Evolutionary conservation across 2,888 invertebrate species (phyloP).

Genomic region (Tridacna crocea): DNA sequence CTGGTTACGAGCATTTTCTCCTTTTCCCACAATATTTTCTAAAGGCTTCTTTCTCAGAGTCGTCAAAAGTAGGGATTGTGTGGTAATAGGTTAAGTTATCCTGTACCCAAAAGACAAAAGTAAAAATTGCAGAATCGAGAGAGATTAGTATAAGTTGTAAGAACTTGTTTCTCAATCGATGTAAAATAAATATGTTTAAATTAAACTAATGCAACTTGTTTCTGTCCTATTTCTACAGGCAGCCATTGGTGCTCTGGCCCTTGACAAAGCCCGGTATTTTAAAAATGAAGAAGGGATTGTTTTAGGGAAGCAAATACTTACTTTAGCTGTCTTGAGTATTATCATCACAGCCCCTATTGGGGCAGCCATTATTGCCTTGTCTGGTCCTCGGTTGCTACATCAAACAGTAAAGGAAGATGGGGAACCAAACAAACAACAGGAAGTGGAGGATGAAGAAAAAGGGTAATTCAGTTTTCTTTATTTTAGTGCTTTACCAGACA

Average conservation of each 20-base stretch:
- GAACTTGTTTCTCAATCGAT: no score
- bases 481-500: background rate
- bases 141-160: no score
- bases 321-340: slow-evolving; percentile 81
- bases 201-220: no score
- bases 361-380: slow-evolving; percentile 78
- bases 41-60: no score
- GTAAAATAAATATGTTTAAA: no score
- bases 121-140: no score
- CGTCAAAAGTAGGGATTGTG: no score
- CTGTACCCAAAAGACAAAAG: no score
- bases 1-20: no score
- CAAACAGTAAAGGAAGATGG: slow-evolving; percentile 35
- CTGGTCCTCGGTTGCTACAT: slow-evolving; percentile 65
- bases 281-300: slow-evolving; percentile 53
- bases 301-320: slow-evolving; percentile 78
- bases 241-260: slow-evolving; percentile 84
- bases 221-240: slow-evolving; percentile 73
- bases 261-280: slow-evolving; percentile 78
- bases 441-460: slow-evolving; percentile 45
- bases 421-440: background rate
- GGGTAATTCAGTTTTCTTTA: slow-evolving; percentile 37
- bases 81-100: no score
- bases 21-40: no score
- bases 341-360: slow-evolving; percentile 82